Evolutionary conservation across 2,113 vertebrate species (phyloP).

Genomic region (Malurus cyaneus): DNA sequence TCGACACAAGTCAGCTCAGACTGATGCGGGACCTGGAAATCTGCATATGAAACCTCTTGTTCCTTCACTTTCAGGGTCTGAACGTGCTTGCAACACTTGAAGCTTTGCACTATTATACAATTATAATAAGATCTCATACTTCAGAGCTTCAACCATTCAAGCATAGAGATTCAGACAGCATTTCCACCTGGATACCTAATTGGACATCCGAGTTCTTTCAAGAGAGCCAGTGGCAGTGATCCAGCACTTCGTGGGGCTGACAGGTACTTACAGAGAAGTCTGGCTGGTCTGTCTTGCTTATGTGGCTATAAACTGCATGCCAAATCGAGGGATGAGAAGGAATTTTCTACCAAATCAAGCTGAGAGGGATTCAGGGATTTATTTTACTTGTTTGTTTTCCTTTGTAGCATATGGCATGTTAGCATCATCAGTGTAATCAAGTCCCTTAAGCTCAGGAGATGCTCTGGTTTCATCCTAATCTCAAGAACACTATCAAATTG

Average conservation of each 20-base stretch:
- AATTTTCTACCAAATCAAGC: background rate
- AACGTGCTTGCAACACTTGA: background rate
- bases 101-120: background rate
- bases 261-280: background rate
- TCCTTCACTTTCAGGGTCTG: background rate
- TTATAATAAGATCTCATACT: background rate
- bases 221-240: background rate
- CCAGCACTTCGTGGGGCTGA: background rate
- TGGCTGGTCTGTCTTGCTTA: background rate
- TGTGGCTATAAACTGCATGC: background rate
- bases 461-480: background rate
- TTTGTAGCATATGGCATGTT: background rate
- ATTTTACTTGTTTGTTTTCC: background rate
- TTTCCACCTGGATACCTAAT: constrained; percentile 23
- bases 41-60: background rate
- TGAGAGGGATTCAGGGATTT: background rate
- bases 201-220: background rate
- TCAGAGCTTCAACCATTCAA: background rate
- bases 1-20: background rate
- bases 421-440: background rate
- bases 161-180: background rate
- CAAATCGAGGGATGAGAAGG: background rate
- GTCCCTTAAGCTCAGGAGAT: background rate
- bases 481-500: background rate
- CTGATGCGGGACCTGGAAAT: background rate